These are phyloP conservation scores for Corapipo altera DNA, from an alignment of 2,113 vertebrate species.

Conservation along the genomic window DNA sequence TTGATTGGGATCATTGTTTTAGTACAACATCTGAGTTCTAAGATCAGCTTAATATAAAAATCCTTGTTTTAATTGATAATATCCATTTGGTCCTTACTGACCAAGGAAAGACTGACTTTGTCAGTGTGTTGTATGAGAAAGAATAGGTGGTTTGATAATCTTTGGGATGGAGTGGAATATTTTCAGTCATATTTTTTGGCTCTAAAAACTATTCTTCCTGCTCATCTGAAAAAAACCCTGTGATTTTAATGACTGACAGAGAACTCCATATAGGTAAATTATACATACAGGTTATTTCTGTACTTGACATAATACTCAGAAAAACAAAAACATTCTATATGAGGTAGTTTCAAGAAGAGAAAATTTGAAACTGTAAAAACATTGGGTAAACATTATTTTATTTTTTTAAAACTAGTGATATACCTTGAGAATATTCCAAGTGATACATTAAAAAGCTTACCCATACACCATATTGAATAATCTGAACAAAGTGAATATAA, in stretches of 20 bases:
- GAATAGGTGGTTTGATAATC: background rate
- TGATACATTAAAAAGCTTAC: background rate
- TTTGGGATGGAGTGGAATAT: background rate
- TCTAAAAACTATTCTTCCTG: background rate
- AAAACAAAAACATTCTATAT: background rate
- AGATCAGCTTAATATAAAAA: background rate
- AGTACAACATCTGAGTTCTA: background rate
- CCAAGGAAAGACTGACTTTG: background rate
- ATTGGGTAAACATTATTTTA: background rate
- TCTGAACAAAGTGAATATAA: constrained; percentile 4
- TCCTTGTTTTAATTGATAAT: background rate
- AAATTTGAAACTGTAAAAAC: constrained; percentile 14
- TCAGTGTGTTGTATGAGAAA: background rate
- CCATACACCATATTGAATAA: background rate
- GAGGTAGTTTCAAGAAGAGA: background rate
- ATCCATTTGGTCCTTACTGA: background rate
- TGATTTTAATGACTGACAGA: background rate
- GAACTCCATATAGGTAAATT: background rate
- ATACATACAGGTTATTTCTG: background rate
- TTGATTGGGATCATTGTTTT: background rate
- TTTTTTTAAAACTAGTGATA: background rate
- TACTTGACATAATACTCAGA: background rate
- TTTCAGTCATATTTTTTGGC: background rate
- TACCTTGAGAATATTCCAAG: constrained; percentile 18
- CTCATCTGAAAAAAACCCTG: background rate